phyloP scores from a whole-genome alignment of 2,113 vertebrate genomes.

The Notiomystis cincta region DNA sequence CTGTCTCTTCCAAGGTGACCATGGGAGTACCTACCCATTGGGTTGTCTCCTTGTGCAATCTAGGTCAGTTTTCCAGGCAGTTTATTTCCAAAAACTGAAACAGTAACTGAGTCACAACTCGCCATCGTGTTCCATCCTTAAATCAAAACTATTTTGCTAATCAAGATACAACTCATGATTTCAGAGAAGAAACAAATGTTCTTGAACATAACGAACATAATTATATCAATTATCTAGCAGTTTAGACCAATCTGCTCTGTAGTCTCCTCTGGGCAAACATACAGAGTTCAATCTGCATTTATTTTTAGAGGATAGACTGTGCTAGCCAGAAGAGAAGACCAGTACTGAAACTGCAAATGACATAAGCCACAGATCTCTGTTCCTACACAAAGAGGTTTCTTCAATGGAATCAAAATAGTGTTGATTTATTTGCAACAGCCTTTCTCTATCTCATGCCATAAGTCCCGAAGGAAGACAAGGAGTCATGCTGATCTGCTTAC shows the following conservation, averaged over 20 bases:
- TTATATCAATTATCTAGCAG: background rate
- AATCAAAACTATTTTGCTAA: background rate
- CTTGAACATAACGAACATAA: background rate
- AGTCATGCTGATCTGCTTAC: conserved; percentile 5
- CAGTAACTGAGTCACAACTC: rapidly evolving
- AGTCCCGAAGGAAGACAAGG: background rate
- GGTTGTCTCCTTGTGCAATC: background rate
- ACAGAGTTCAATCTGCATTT: background rate
- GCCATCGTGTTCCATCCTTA: background rate
- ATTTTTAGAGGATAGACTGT: background rate
- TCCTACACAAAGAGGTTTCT: background rate
- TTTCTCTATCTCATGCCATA: background rate
- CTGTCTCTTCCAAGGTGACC: background rate
- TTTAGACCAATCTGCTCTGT: background rate
- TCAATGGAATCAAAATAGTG: background rate
- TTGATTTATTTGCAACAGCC: background rate
- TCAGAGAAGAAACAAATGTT: background rate
- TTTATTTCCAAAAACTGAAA: background rate
- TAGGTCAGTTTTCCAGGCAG: background rate
- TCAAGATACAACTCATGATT: background rate
- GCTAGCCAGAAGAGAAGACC: background rate
- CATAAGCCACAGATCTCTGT: background rate
- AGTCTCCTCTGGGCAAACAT: background rate
- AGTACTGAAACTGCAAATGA: background rate
- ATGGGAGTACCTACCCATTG: background rate